These are phyloP conservation scores for Clarias magur DNA, from an alignment of 2,113 vertebrate genomes.

Conservation along the genomic window DNA sequence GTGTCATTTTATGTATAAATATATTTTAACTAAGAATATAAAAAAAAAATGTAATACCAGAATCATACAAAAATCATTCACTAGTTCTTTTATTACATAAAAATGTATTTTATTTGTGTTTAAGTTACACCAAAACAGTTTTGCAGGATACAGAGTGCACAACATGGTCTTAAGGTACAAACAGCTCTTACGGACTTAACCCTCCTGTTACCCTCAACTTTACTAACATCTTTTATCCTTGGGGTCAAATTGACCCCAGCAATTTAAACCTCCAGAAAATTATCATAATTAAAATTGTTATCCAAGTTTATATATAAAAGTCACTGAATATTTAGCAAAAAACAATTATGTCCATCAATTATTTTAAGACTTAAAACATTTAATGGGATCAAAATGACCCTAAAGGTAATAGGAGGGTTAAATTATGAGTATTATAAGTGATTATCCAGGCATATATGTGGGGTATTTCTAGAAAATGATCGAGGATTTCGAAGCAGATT, in stretches of 20 bases:
- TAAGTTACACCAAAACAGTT: not conserved
- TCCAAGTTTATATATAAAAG: too few species aligned
- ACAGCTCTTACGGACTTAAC: not conserved
- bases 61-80: not conserved
- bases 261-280: too few species aligned
- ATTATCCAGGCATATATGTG: not conserved
- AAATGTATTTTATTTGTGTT: conserved; percentile 19
- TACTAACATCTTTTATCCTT: too few species aligned
- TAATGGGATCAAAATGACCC: too few species aligned
- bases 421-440: not conserved
- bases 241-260: too few species aligned
- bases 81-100: not conserved
- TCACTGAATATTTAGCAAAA: too few species aligned
- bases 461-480: not conserved
- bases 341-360: too few species aligned
- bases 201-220: too few species aligned
- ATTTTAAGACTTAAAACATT: too few species aligned
- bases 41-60: not conserved
- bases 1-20: too few species aligned
- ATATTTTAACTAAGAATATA: not conserved
- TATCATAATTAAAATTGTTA: too few species aligned
- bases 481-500: not conserved
- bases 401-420: not conserved
- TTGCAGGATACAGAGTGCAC: not conserved
- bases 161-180: not conserved